A percentile compares a stretch with the other conserved stretches of the same genome.
Conservation (phyloP, 1,140 invertebrate genomes). For the Trinorchestia longiramus region DNA sequence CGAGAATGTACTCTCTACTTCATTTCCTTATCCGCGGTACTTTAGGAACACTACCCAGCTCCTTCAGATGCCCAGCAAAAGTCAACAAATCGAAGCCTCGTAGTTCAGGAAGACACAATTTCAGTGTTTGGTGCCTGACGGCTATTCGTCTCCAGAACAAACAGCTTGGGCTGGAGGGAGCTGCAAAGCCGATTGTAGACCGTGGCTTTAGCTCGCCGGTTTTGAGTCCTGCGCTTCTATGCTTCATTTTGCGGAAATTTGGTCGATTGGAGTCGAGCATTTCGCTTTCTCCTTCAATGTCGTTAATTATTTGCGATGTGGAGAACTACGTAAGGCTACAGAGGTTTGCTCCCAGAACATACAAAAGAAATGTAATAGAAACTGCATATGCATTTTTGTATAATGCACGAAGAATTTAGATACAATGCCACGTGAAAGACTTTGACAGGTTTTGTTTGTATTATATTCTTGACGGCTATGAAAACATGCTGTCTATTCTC, state of each 20-base stretch:
- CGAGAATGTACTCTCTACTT: neutral
- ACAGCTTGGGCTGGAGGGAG: neutral
- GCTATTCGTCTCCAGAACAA: conserved; percentile 3
- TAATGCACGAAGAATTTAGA: neutral
- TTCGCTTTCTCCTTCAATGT: neutral
- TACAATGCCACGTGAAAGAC: neutral
- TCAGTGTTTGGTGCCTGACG: neutral
- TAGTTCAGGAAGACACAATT: neutral
- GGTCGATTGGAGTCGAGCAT: neutral
- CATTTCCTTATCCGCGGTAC: neutral
- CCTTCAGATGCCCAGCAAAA: neutral
- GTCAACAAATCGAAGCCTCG: neutral
- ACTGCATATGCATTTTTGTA: neutral
- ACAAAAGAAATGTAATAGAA: neutral
- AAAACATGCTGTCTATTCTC: no score
- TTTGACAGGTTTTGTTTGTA: neutral
- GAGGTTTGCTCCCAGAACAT: no score
- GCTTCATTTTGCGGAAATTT: neutral
- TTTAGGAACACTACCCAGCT: neutral
- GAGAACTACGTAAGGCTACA: neutral
- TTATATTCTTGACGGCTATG: neutral
- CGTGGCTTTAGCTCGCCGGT: neutral
- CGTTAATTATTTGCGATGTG: neutral
- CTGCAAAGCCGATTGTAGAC: conserved; percentile 16
- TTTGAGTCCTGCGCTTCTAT: neutral